Evolutionary conservation across 2,888 invertebrate genomes (phyloP).

Genomic region (Campoletis raptor): DNA sequence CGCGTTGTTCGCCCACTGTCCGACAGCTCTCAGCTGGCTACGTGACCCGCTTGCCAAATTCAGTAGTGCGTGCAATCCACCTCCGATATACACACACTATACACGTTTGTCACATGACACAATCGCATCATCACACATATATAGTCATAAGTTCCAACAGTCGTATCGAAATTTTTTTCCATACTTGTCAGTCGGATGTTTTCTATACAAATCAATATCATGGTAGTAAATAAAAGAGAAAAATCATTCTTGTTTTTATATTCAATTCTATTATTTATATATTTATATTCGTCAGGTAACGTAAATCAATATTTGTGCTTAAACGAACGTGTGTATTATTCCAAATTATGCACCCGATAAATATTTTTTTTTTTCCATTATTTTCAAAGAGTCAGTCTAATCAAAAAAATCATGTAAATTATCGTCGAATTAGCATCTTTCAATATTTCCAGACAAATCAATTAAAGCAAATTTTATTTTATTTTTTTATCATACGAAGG

Average conservation of each 20-base stretch:
- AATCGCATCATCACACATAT: slow-evolving; percentile 38
- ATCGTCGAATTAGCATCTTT: background rate
- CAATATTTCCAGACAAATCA: background rate
- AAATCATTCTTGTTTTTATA: background rate
- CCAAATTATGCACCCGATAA: too few species aligned
- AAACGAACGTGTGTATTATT: too few species aligned
- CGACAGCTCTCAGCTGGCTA: slow-evolving; percentile 65
- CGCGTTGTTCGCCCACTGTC: slow-evolving; percentile 60
- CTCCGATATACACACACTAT: slow-evolving; percentile 34
- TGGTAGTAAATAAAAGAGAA: background rate
- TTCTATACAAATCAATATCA: slow-evolving; percentile 21
- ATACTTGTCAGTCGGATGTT: slow-evolving; percentile 29
- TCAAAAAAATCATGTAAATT: background rate
- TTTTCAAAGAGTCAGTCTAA: background rate
- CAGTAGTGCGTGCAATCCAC: slow-evolving; percentile 58
- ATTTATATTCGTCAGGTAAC: too few species aligned
- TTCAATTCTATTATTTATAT: background rate
- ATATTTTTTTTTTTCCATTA: background rate
- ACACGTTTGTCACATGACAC: slow-evolving; percentile 49
- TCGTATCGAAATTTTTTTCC: slow-evolving; percentile 27
- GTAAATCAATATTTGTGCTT: too few species aligned
- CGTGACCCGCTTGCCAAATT: slow-evolving; percentile 68
- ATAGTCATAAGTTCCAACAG: slow-evolving; percentile 14
- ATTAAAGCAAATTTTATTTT: background rate
- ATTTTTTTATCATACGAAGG: background rate